Conservation (phyloP, 2,113 vertebrate genomes). For the Crotophaga sulcirostris region DNA sequence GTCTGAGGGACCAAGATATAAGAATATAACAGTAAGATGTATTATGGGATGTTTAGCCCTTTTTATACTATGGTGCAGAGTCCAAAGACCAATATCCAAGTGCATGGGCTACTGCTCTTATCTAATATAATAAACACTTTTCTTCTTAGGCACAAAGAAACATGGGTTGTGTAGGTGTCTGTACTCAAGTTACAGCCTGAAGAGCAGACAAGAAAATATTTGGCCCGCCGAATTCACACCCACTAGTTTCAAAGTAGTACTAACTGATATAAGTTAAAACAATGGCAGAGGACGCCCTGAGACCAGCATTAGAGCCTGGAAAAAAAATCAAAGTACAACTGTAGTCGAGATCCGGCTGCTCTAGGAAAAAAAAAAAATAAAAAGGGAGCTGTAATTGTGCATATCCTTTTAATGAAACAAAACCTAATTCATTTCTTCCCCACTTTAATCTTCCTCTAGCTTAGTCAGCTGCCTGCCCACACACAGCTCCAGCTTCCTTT, state of each 20-base stretch:
- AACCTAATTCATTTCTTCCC: constrained; percentile 19
- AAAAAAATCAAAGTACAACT: background rate
- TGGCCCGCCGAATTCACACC: background rate
- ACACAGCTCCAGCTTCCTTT: constrained; percentile 18
- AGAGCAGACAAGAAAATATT: constrained; percentile 52
- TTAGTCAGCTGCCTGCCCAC: constrained; percentile 24
- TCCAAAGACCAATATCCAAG: background rate
- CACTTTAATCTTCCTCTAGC: constrained; percentile 28
- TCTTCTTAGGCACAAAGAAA: background rate
- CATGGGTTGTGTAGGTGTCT: constrained; percentile 8
- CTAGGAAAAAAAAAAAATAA: background rate
- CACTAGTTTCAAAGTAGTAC: constrained; percentile 17
- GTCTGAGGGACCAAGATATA: background rate
- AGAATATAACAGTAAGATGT: background rate
- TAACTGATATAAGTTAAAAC: background rate
- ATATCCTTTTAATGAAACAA: constrained; percentile 9
- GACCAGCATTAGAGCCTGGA: background rate
- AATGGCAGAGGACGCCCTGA: background rate
- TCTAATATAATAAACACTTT: background rate
- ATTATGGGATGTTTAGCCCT: background rate
- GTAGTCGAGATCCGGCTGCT: constrained; percentile 27
- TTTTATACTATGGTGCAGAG: background rate
- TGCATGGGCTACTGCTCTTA: background rate
- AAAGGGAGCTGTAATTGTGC: background rate
- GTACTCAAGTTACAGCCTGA: constrained; percentile 30